Conservation (phyloP, 2,113 vertebrate genomes). For the Calidris pygmaea region DNA sequence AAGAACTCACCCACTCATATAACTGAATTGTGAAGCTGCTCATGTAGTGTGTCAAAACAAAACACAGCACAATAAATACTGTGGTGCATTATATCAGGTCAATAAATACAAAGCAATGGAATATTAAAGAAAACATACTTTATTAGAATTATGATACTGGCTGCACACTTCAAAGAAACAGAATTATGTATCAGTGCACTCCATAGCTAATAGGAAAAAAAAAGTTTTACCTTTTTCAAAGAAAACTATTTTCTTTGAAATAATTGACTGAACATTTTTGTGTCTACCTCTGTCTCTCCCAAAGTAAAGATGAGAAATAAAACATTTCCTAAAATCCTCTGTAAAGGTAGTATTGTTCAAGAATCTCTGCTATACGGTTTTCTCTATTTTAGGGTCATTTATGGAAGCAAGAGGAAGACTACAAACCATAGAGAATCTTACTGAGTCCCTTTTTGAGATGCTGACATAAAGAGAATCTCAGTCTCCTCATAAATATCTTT, state of each 20-base stretch:
- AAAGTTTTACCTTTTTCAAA: not conserved
- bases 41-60: not conserved
- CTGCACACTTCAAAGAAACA: not conserved
- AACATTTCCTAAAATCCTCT: not conserved
- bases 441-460: not conserved
- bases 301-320: slow-evolving; percentile 15
- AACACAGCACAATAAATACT: not conserved
- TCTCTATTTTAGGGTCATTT: slow-evolving; percentile 6
- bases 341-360: not conserved
- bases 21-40: not conserved
- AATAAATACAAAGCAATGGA: slow-evolving; percentile 32
- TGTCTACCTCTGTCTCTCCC: not conserved
- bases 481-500: not conserved
- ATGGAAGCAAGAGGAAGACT: not conserved
- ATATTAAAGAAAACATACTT: not conserved
- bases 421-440: not conserved
- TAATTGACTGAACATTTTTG: not conserved
- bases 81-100: not conserved
- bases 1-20: not conserved
- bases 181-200: not conserved
- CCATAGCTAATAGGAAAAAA: not conserved
- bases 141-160: not conserved
- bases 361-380: not conserved
- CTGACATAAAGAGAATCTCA: not conserved
- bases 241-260: not conserved